These are phyloP conservation scores for Monopterus albus DNA, from an alignment of 2,113 vertebrate genomes.

Conservation along the genomic window DNA sequence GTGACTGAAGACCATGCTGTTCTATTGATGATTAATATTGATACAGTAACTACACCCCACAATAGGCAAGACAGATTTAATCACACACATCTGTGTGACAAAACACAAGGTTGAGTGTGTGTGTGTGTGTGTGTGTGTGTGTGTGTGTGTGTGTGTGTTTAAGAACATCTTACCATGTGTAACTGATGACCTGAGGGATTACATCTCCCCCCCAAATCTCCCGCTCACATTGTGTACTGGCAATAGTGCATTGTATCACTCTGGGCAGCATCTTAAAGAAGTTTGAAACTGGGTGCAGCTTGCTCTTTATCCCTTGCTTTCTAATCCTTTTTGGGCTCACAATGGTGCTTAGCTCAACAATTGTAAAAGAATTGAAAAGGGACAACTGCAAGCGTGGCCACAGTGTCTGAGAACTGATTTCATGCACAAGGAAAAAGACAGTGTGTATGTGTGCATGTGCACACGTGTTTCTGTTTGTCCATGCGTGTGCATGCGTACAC, in stretches of 20 bases:
- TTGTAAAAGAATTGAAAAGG: constrained; percentile 69
- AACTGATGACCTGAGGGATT: constrained; percentile 65
- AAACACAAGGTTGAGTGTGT: constrained; percentile 50
- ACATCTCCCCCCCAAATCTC: constrained; percentile 38
- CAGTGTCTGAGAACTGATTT: constrained; percentile 77
- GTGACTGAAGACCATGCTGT: constrained; percentile 66
- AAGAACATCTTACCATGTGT: constrained; percentile 55
- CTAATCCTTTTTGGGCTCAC: constrained; percentile 75
- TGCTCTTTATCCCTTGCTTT: constrained; percentile 61
- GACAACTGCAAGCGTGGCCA: constrained; percentile 73
- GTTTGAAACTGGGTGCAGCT: constrained; percentile 62
- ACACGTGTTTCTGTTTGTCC: constrained; percentile 13
- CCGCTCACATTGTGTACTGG: constrained; percentile 35
- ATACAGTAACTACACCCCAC: constrained; percentile 58
- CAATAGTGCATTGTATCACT: constrained; percentile 57
- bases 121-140: constrained; percentile 57
- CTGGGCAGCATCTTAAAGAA: constrained; percentile 61
- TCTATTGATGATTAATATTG: constrained; percentile 71
- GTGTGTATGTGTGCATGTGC: constrained; percentile 11
- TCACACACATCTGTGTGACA: constrained; percentile 32
- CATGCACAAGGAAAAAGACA: constrained; percentile 45
- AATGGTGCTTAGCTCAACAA: constrained; percentile 73
- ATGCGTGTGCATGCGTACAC: constrained; percentile 11
- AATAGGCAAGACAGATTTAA: constrained; percentile 62
- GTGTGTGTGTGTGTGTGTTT: constrained; percentile 60